Conservation (phyloP, 2,113 vertebrate species). For the Cepphus grylle region DNA sequence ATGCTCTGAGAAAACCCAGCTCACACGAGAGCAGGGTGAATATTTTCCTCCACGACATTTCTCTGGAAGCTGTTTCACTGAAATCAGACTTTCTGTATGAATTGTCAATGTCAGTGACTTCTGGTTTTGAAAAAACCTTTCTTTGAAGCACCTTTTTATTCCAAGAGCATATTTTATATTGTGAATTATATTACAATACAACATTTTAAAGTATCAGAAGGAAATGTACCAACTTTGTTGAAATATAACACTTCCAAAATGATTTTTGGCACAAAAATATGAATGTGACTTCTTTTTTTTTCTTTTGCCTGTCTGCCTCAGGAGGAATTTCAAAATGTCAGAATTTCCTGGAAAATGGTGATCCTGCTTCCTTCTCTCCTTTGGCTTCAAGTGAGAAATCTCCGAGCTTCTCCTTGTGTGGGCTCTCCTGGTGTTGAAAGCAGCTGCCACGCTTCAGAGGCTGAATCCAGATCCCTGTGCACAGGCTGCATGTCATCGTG, state of each 20-base stretch:
- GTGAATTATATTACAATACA: not conserved
- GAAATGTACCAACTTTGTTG: not conserved
- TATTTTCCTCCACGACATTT: not conserved
- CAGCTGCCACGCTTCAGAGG: not conserved
- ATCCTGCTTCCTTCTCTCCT: not conserved
- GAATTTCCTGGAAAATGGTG: not conserved
- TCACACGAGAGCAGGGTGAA: not conserved
- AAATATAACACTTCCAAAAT: not conserved
- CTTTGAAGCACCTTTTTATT: not conserved
- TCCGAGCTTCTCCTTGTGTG: not conserved
- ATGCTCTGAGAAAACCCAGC: not conserved
- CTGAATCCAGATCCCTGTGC: fast-evolving
- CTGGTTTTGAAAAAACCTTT: not conserved
- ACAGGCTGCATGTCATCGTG: fast-evolving
- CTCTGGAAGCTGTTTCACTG: not conserved
- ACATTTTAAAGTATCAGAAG: not conserved
- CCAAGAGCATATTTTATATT: not conserved
- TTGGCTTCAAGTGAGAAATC: not conserved
- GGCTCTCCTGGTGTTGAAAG: not conserved
- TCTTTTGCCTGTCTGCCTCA: not conserved
- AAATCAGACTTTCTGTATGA: not conserved
- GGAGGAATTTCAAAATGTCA: not conserved
- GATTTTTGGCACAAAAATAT: not conserved
- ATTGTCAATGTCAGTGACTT: not conserved
- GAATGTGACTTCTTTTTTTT: not conserved